A percentile compares a stretch with the other conserved stretches of the same genome.
phyloP scores from a whole-genome alignment of 2,797 vertebrate species.

The Galaxias olidus region DNA sequence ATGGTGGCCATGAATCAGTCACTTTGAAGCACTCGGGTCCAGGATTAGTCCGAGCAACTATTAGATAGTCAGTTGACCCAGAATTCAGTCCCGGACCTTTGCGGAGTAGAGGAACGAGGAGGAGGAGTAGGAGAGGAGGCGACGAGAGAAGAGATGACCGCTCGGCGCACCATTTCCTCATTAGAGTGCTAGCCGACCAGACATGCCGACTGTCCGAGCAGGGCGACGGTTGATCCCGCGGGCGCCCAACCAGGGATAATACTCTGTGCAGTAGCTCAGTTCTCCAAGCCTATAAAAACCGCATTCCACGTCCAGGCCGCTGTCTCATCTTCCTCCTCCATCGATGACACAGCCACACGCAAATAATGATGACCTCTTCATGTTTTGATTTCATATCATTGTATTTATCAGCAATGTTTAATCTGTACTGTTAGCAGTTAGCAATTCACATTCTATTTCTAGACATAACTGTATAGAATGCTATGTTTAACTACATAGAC shows the following conservation, averaged over 20 bases:
- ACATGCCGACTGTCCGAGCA: slow-evolving; percentile 9
- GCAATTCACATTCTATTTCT: too few relatives aligned
- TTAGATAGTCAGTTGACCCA: slow-evolving; percentile 29
- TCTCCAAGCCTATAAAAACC: slow-evolving; percentile 12
- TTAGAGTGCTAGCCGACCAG: not conserved
- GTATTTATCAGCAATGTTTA: too few relatives aligned
- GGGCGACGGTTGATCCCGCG: not conserved
- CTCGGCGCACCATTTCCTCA: not conserved
- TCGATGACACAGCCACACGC: not conserved
- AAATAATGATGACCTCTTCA: not conserved
- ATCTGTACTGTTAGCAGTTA: too few relatives aligned
- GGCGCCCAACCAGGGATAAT: slow-evolving; percentile 6
- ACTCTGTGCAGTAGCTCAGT: not conserved
- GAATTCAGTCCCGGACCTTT: slow-evolving; percentile 10
- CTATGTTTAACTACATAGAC: not conserved
- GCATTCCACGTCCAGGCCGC: not conserved
- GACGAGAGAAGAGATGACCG: not conserved
- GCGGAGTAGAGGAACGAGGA: not conserved
- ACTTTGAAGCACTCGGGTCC: not conserved
- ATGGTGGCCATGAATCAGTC: slow-evolving; percentile 2
- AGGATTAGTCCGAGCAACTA: slow-evolving; percentile 5
- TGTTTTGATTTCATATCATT: too few relatives aligned
- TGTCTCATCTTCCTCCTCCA: not conserved
- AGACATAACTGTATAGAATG: too few relatives aligned
- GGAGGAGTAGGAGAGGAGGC: not conserved